Evolutionary conservation across 2,888 invertebrate genomes (phyloP), one percentile per base, ranked within the genome.

Genomic region (Hypolimnas misippus): DNA sequence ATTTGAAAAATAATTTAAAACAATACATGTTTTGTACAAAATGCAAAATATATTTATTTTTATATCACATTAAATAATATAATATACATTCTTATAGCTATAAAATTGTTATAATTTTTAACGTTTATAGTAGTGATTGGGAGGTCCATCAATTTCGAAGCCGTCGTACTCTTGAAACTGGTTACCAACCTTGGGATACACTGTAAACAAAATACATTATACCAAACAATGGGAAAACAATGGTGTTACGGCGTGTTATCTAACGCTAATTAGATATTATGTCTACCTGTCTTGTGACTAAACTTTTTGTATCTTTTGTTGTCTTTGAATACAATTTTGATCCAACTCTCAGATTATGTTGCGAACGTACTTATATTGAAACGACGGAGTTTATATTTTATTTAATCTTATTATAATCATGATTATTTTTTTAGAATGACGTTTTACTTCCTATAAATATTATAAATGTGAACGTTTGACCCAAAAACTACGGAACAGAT

Each of bases 161-260:
- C 79, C 81, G 21, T 88, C 87, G 70, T 87, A 90, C 42, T 87
- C 89, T 4, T 82, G 79, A 67, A 79, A 86, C 62, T 81, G 83
- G 12, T 76, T 78, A 1, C 74, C 80, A 46, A 73, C 73, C 66
- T 82, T 84, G n/a, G 84, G 76, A 70, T 78, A 86, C 59, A 83
- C 91, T 90, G 87, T 38, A 85, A 62, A 60, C 46, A 53, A 57
- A 70, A n/a, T 65, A 67, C 63, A 57, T 66, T 58, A 35, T 65
- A 65, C 54, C 56, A 70, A 70, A 73, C 46, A 59, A 62, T 57
- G 70, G 42, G 14, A 57, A 73, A 73, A 70, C 66, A 66, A 71
- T 69, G 55, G 69, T 52, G 57, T 46, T 50, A 62, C 49, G 67
- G 50, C 74, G 75, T 73, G 76, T 75, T 74, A 73, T 74, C 72